Evolutionary conservation across 2,797 vertebrate species (phyloP).

Genomic region (Catostomus latipinnis): DNA sequence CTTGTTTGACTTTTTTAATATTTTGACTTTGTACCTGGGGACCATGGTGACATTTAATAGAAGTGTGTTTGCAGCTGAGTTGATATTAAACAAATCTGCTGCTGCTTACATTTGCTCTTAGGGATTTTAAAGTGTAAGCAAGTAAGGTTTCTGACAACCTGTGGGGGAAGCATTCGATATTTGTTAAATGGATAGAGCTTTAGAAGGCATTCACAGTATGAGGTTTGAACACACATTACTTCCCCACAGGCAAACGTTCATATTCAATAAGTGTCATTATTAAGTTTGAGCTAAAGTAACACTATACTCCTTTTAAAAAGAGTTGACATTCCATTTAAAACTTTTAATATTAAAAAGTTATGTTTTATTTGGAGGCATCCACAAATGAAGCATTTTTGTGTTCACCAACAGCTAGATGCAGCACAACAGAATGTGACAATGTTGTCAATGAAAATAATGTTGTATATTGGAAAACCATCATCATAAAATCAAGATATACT

Average conservation of each 20-base stretch:
- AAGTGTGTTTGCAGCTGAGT: constrained; percentile 67
- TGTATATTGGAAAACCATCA: no score
- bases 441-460: no score
- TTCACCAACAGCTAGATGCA: no score
- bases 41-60: constrained; percentile 68
- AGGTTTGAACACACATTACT: constrained; percentile 51
- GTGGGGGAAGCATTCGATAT: constrained; percentile 58
- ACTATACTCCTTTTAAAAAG: constrained; percentile 35
- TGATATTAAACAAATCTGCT: constrained; percentile 75
- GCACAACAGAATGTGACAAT: no score
- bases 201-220: constrained; percentile 54
- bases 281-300: neutral
- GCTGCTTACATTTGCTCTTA: constrained; percentile 71
- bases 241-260: constrained; percentile 20
- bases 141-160: constrained; percentile 68
- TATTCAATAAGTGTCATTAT: constrained; percentile 34
- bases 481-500: no score
- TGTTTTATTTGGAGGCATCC: neutral
- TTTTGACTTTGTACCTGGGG: constrained; percentile 62
- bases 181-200: constrained; percentile 55
- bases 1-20: constrained; percentile 64
- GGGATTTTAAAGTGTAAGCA: constrained; percentile 74
- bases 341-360: neutral
- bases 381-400: no score
- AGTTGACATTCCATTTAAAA: constrained; percentile 64